Evolutionary conservation across 1,140 invertebrate species (phyloP).

Genomic region (Drosophila paulistorum): DNA sequence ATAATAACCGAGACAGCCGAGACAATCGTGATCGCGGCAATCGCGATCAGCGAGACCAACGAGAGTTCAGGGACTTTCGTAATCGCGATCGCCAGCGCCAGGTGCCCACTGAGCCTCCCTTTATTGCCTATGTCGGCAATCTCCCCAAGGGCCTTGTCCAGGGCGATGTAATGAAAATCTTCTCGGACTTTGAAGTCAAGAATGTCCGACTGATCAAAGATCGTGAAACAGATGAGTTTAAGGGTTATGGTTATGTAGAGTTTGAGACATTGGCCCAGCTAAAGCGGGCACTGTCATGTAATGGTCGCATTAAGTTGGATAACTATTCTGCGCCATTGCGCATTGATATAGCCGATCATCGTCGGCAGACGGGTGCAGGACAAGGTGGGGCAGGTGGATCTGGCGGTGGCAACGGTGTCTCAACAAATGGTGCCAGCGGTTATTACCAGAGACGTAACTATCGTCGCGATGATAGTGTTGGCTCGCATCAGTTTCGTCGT

Average conservation of each 20-base stretch:
- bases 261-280: conserved; percentile 93
- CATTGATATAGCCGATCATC: conserved; percentile 95
- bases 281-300: conserved; percentile 90
- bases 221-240: conserved; percentile 96
- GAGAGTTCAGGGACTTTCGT: conserved; percentile 45
- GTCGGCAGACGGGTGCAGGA: conserved; percentile 66
- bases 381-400: conserved; percentile 9
- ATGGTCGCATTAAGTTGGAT: conserved; percentile 90
- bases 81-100: conserved; percentile 83
- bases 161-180: conserved; percentile 95
- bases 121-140: conserved; percentile 96
- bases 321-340: conserved; percentile 85
- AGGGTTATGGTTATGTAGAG: conserved; percentile 98
- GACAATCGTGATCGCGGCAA: conserved; percentile 13
- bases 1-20: conserved; percentile 2
- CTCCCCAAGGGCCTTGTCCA: conserved; percentile 94
- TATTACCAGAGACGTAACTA: conserved; percentile 55
- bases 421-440: conserved; percentile 4
- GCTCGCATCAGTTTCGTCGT: conserved; percentile 40
- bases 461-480: conserved; percentile 52
- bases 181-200: conserved; percentile 89
- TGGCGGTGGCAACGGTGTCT: conserved; percentile 67
- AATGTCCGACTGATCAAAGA: conserved; percentile 95
- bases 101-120: conserved; percentile 94
- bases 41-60: conserved; percentile 34